phyloP scores from a whole-genome alignment of 1,140 invertebrate species.

The Micrasema longulum region DNA sequence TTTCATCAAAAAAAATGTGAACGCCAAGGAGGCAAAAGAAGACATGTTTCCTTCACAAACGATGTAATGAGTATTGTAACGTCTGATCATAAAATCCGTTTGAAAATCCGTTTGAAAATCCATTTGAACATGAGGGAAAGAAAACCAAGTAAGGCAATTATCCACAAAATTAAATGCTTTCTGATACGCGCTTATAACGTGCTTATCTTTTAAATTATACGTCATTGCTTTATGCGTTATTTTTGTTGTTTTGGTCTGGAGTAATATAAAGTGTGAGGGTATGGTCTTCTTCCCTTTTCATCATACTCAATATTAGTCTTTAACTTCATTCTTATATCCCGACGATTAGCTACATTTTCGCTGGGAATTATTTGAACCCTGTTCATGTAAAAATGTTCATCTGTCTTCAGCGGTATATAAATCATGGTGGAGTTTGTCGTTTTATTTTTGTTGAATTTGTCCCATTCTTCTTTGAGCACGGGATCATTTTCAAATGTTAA shows the following conservation, averaged over 20 bases:
- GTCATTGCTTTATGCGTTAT: too few relatives aligned
- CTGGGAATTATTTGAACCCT: background rate
- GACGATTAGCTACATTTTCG: conserved; percentile 2
- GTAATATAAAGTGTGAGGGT: background rate
- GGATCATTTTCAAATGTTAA: conserved; percentile 3
- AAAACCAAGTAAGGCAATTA: too few relatives aligned
- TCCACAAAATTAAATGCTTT: too few relatives aligned
- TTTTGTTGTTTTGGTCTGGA: background rate
- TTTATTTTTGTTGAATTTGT: background rate
- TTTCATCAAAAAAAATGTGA: too few relatives aligned
- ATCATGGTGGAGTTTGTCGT: background rate
- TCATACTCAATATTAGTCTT: background rate
- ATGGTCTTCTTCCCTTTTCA: conserved; percentile 8
- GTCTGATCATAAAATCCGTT: too few relatives aligned
- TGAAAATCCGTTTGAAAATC: too few relatives aligned
- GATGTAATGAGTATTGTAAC: too few relatives aligned
- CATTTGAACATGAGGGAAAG: too few relatives aligned
- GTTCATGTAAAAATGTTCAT: conserved; percentile 13
- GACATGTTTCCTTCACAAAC: too few relatives aligned
- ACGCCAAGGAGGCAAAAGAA: too few relatives aligned
- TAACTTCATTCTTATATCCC: background rate
- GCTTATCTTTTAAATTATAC: too few relatives aligned
- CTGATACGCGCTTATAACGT: too few relatives aligned
- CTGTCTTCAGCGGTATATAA: background rate
- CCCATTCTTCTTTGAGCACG: conserved; percentile 3